These are phyloP conservation scores for Uropsilus gracilis DNA, from an alignment of 2,113 vertebrate species.

Conservation along the genomic window DNA sequence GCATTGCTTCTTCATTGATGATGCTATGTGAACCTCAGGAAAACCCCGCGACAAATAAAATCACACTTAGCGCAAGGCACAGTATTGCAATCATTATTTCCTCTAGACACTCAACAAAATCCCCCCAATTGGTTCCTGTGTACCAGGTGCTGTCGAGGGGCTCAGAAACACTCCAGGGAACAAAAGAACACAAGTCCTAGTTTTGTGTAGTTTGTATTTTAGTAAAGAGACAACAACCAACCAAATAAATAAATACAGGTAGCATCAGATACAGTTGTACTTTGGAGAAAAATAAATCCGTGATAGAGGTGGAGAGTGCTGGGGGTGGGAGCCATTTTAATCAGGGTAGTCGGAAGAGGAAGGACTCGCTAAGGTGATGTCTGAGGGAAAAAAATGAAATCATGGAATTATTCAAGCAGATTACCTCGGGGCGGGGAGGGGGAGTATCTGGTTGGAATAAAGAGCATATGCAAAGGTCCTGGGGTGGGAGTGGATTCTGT, in stretches of 20 bases:
- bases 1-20: not conserved
- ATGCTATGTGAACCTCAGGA: not conserved
- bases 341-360: not conserved
- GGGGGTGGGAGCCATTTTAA: not conserved
- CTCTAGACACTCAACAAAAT: not conserved
- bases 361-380: not conserved
- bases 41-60: not conserved
- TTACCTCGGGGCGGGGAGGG: not conserved
- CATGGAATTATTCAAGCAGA: not conserved
- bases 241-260: not conserved
- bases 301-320: not conserved
- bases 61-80: not conserved
- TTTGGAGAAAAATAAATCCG: constrained; percentile 1
- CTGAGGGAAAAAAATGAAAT: not conserved
- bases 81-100: not conserved
- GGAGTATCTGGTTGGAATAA: not conserved
- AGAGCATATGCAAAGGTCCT: not conserved
- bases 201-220: not conserved
- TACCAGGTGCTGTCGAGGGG: not conserved
- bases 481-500: not conserved
- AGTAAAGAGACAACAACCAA: not conserved
- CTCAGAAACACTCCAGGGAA: not conserved
- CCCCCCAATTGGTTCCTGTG: not conserved
- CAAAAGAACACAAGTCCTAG: not conserved
- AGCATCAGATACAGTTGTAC: not conserved